These are phyloP conservation scores for Pimephales promelas DNA, from an alignment of 2,113 vertebrate species.

Conservation along the genomic window DNA sequence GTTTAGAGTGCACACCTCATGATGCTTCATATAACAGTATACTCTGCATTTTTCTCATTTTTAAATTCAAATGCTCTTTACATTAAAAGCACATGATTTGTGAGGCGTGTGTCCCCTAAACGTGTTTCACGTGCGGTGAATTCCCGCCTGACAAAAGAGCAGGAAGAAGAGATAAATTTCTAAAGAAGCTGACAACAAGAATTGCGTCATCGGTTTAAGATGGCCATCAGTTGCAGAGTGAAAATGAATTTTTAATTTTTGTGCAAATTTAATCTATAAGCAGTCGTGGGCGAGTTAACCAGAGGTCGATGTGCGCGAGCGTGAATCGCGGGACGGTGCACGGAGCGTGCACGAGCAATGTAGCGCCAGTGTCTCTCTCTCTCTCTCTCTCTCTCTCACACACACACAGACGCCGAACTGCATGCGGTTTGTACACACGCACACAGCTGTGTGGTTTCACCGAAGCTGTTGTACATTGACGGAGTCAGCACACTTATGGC, in stretches of 20 bases:
- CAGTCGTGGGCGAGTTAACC: slow-evolving; percentile 54
- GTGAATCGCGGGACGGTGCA: too few species aligned
- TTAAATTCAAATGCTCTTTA: neutral
- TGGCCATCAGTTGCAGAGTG: slow-evolving; percentile 67
- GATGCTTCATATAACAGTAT: neutral
- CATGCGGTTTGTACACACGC: neutral
- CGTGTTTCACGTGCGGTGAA: slow-evolving; percentile 14
- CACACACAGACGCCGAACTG: neutral
- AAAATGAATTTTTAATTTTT: slow-evolving; percentile 75
- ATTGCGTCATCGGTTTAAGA: slow-evolving; percentile 64
- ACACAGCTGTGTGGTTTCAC: slow-evolving; percentile 42
- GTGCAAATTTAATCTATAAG: slow-evolving; percentile 71
- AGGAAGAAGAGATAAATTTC: slow-evolving; percentile 44
- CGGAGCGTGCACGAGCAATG: neutral
- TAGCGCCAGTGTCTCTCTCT: too few species aligned
- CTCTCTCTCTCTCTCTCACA: too few species aligned
- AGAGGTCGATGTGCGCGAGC: slow-evolving; percentile 48
- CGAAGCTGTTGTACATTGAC: slow-evolving; percentile 57
- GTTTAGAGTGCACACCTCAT: too few species aligned
- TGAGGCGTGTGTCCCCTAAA: neutral
- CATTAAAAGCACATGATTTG: neutral
- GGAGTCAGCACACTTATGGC: slow-evolving; percentile 68
- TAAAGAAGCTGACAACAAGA: slow-evolving; percentile 59
- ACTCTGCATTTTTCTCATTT: neutral
- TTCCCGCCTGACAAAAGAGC: neutral